Conservation (phyloP, 2,113 vertebrate genomes). For the Eulemur rufifrons region DNA sequence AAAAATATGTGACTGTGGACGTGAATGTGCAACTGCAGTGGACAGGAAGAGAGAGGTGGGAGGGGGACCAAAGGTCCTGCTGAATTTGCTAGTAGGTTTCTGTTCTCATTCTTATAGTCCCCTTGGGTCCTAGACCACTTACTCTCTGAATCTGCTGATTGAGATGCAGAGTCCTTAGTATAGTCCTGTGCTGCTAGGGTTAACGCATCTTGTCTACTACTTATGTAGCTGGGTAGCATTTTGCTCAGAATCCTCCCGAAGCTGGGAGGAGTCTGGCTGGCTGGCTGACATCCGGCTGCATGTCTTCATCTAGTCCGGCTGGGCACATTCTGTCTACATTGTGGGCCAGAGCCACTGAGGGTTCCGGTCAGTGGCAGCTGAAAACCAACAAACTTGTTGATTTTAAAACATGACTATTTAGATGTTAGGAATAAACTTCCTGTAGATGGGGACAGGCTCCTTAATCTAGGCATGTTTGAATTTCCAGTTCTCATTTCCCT, state of each 20-base stretch:
- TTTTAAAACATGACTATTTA: slow-evolving; percentile 87
- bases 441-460: slow-evolving; percentile 81
- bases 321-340: slow-evolving; percentile 67
- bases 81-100: slow-evolving; percentile 59
- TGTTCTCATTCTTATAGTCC: slow-evolving; percentile 40
- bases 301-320: slow-evolving; percentile 23
- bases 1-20: slow-evolving; percentile 82
- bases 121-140: slow-evolving; percentile 48
- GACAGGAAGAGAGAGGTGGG: slow-evolving; percentile 66
- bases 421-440: slow-evolving; percentile 88
- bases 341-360: slow-evolving; percentile 58
- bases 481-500: slow-evolving; percentile 84
- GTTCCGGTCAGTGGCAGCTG: slow-evolving; percentile 74
- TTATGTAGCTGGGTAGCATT: neutral
- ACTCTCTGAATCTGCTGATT: slow-evolving; percentile 46
- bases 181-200: neutral
- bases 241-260: neutral
- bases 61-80: neutral
- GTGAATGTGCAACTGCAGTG: slow-evolving; percentile 72
- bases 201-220: slow-evolving; percentile 43
- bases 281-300: slow-evolving; percentile 38
- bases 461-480: slow-evolving; percentile 84
- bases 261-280: neutral
- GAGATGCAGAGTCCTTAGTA: neutral
- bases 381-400: slow-evolving; percentile 84